phyloP scores from a whole-genome alignment of 2,113 vertebrate genomes.

The Protobothrops flavoviridis region DNA sequence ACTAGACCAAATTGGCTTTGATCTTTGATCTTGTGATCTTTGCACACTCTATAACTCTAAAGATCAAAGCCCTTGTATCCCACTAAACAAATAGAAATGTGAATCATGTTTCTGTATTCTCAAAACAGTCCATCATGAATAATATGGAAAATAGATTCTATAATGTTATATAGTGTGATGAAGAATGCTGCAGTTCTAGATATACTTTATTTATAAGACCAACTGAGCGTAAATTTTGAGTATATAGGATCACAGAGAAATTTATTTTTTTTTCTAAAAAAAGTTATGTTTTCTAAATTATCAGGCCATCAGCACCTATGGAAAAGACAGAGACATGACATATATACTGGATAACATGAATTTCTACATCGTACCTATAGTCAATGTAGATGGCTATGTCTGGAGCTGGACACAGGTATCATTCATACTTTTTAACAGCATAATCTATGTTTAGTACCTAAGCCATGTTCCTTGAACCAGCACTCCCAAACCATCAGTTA shows the following conservation, averaged over 20 bases:
- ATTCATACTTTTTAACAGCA: background rate
- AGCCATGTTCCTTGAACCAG: background rate
- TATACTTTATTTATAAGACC: background rate
- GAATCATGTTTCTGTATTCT: background rate
- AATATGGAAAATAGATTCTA: background rate
- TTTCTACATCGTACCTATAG: slow-evolving; percentile 76
- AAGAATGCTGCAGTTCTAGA: background rate
- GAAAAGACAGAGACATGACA: slow-evolving; percentile 74
- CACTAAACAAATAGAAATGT: background rate
- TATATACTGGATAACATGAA: slow-evolving; percentile 77
- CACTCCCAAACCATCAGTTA: background rate
- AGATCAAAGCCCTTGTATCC: background rate
- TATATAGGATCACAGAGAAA: background rate
- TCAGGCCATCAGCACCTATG: slow-evolving; percentile 75
- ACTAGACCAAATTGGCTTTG: background rate
- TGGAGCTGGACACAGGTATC: slow-evolving; percentile 74
- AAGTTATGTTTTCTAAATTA: too few species aligned
- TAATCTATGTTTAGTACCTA: background rate
- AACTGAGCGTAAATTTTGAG: background rate
- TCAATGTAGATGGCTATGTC: slow-evolving; percentile 81
- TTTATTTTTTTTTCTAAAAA: background rate
- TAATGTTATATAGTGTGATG: background rate
- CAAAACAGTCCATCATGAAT: background rate
- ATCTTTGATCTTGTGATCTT: background rate
- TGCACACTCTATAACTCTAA: background rate